Base-by-base conservation (phyloP, 2,797 vertebrate species). In the Xenopus petersii region DNA sequence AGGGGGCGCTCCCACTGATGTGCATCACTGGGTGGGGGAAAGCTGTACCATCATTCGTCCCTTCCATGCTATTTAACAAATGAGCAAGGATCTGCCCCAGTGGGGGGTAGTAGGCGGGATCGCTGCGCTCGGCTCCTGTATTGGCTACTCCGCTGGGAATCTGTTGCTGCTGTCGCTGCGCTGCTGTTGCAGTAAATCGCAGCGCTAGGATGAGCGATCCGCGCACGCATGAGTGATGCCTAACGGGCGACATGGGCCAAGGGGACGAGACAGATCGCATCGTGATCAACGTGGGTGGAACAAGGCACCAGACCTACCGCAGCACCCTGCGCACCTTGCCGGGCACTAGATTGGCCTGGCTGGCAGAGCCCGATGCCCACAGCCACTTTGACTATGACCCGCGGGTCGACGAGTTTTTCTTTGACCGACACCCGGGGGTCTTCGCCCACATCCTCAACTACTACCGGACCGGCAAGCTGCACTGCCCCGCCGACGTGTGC, bases 231-330 rank as follows among this genome's bases (percentile, higher is more conserved):
- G 91, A 94, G 96, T 96, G 94, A 98, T 98, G 97, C 93, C 93
- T 95, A 92, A 89, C 92, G 91, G 94, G 91, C 94, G 97, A 92
- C 86, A 99, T 99, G 97, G 97, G 96, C 95, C 94, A 96, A 92
- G 95, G 95, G 93, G 97, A 98, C 93, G 96, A 98, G 87, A 98
- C 95, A 92, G 97, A 99, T 92, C 97, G 96, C 91, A 95, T 99
- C 89, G 97, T 99, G 93, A 98, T 99, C 87, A 99, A 99, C 94
- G 97, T 99, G 93, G 97, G 97, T 89, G 97, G 97, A 88, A 97
- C 96, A 88, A 93, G 95, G 91, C 97, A 99, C 88, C 96, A 98
- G 95, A 99, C 97, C 81, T 99, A 99, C 94, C 96, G 97, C 91
- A 96, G 96, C 92, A 99, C 97, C 87, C 93, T 99, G 82, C 95